These are phyloP conservation scores for Nematostella vectensis DNA, from an alignment of 92 coral and sea anemone species.

Conservation along the genomic window DNA sequence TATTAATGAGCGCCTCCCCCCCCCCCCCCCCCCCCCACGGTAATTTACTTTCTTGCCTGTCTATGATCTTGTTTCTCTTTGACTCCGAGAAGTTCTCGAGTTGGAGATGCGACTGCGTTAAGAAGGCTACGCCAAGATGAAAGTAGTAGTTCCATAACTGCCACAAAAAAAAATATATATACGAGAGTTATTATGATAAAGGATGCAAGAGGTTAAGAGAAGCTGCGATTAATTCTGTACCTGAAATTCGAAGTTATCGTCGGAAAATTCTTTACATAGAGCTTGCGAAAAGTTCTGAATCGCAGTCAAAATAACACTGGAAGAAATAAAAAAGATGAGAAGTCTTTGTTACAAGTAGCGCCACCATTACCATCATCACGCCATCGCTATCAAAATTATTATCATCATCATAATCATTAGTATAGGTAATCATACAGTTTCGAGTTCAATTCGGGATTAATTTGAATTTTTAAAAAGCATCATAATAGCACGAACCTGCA, in stretches of 20 bases:
- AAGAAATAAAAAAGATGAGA: no score
- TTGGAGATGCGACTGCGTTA: slow-evolving; percentile 79
- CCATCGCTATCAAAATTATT: no score
- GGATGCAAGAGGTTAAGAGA: neutral
- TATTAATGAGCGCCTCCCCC: no score
- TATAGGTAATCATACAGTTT: no score
- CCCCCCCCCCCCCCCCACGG: no score
- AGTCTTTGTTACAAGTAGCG: no score
- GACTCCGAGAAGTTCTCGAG: slow-evolving; percentile 92
- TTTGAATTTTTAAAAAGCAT: no score
- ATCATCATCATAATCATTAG: no score
- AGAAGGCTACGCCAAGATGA: slow-evolving; percentile 82
- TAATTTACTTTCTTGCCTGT: slow-evolving; percentile 80
- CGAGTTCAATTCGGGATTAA: no score
- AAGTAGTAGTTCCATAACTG: slow-evolving; percentile 95
- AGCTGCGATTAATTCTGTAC: slow-evolving; percentile 21
- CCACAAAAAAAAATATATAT: neutral
- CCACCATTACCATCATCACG: no score
- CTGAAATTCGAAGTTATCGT: slow-evolving; percentile 83
- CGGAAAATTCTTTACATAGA: slow-evolving; percentile 58
- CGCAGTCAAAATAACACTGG: slow-evolving; percentile 89
- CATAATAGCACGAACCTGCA: no score
- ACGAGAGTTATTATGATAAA: neutral
- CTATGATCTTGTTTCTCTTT: slow-evolving; percentile 81
- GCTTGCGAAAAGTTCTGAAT: slow-evolving; percentile 90